Percentiles rank a stretch among this genome's conserved stretches.
phyloP scores from a whole-genome alignment of 2,888 invertebrate genomes.

The Octonoba sinensis region DNA sequence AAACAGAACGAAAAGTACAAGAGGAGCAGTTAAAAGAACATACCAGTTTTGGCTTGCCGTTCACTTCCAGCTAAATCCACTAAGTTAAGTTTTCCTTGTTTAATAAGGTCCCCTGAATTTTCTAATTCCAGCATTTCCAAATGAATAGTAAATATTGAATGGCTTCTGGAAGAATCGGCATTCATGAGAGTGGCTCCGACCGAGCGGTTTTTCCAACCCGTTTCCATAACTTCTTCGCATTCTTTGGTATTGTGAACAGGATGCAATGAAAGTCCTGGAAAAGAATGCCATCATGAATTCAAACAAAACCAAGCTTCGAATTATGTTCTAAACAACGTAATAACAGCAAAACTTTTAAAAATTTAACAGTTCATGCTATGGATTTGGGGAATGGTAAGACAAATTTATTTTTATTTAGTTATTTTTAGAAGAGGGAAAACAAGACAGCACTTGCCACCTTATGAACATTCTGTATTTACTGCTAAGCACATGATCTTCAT shows the following conservation, averaged over 20 bases:
- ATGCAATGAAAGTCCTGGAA: conserved; percentile 78
- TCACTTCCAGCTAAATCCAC: conserved; percentile 93
- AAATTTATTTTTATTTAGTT: too few species aligned
- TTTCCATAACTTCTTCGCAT: conserved; percentile 81
- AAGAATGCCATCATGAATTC: neutral
- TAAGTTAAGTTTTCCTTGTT: conserved; percentile 83
- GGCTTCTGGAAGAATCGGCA: conserved; percentile 85
- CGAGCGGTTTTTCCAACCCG: conserved; percentile 84
- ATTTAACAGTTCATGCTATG: neutral
- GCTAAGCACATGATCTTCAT: too few species aligned
- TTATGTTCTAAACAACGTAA: too few species aligned
- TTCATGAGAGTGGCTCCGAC: conserved; percentile 92
- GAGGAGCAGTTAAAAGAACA: neutral
- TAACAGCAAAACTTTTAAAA: too few species aligned
- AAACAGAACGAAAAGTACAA: too few species aligned
- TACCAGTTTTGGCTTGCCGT: conserved; percentile 82
- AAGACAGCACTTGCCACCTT: too few species aligned
- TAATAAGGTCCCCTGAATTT: conserved; percentile 75
- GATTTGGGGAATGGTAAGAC: neutral
- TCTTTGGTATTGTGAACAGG: conserved; percentile 84
- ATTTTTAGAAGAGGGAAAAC: too few species aligned
- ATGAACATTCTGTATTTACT: too few species aligned
- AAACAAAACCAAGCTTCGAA: neutral
- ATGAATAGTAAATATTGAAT: conserved; percentile 88
- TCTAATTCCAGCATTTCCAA: conserved; percentile 81